Evolutionary conservation across 2,888 invertebrate species (phyloP), one percentile per base, ranked within the genome.

Genomic region (Conus canariensis): DNA sequence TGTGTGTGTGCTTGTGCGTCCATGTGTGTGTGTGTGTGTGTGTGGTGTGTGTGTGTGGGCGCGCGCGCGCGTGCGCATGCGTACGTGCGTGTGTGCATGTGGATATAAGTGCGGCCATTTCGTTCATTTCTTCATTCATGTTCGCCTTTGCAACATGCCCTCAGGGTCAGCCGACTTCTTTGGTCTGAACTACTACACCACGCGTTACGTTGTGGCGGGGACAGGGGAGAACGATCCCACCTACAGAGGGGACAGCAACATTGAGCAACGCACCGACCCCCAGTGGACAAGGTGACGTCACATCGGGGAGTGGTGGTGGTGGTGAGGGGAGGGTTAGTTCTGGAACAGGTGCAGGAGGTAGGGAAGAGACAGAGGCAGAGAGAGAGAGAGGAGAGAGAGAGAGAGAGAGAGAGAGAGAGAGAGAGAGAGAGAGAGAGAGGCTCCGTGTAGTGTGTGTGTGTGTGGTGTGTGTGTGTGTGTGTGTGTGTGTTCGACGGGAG

Each of bases 121-220:
- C 77, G n/a, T 77, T 77, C 30, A 8, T 77, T n/a, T 25, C 30
- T 19, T 25, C 9, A 77, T 30, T 4, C 5, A 30, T 16, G 30
- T 30, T 22, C 14, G 60, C 16, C 60, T 2, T 64, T 64, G n/a
- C 9, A n/a, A n/a, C n/a, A 9, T n/a, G 7, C n/a, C 12, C 30
- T 30, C 89, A 96, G 97, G 97, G 94, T 97, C 98, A 0, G 97
- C 97, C 3, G 98, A 98, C 94, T 98, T 97, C 96, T 97, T 98
- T 88, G 98, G 98, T 0, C 95, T 98, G 45, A 98, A 98, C 95
- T 97, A 97, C 90, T 98, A 98, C 94, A 97, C 97, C 8, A 90
- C 93, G 14, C 90, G 91, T 22, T 89, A 91, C 67, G 90, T 91
- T 7, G 90, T 88, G 0, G 88, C 77, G 56, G 89, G 92, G 22